Conservation (phyloP, 1,140 invertebrate species). For the Trypoxylus dichotomus region DNA sequence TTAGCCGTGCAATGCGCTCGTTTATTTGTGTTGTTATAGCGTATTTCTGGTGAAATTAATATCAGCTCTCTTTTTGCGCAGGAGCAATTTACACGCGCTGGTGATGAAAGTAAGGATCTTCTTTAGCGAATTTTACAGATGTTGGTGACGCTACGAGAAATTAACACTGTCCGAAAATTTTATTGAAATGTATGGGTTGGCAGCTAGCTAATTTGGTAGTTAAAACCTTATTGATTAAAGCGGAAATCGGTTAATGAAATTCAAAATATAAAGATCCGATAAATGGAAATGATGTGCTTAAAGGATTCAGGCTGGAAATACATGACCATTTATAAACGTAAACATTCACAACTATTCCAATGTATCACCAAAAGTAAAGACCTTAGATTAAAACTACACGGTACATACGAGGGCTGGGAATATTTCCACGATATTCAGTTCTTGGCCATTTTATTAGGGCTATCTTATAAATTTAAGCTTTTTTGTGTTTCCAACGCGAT, state of each 20-base stretch:
- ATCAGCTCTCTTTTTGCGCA: not conserved
- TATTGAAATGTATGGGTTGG: not conserved
- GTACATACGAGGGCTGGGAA: too few species aligned
- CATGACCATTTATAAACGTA: too few species aligned
- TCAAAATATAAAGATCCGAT: too few species aligned
- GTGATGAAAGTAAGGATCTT: not conserved
- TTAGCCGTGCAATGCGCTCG: not conserved
- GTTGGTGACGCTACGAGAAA: not conserved
- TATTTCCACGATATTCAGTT: too few species aligned
- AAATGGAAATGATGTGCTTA: too few species aligned
- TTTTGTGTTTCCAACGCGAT: too few species aligned
- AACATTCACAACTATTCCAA: too few species aligned
- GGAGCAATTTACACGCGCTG: not conserved
- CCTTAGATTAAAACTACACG: too few species aligned
- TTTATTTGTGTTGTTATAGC: not conserved
- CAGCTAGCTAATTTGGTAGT: not conserved
- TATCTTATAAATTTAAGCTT: too few species aligned
- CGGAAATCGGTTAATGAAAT: too few species aligned
- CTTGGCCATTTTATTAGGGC: too few species aligned
- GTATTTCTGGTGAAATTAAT: conserved; percentile 7
- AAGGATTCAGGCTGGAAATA: not conserved
- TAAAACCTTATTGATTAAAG: not conserved
- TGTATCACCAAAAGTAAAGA: too few species aligned
- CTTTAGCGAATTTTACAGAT: not conserved
- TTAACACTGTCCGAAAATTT: not conserved